Evolutionary conservation across 2,113 vertebrate species (phyloP), one percentile per base, ranked within the genome.

Genomic region (Channa maculata): DNA sequence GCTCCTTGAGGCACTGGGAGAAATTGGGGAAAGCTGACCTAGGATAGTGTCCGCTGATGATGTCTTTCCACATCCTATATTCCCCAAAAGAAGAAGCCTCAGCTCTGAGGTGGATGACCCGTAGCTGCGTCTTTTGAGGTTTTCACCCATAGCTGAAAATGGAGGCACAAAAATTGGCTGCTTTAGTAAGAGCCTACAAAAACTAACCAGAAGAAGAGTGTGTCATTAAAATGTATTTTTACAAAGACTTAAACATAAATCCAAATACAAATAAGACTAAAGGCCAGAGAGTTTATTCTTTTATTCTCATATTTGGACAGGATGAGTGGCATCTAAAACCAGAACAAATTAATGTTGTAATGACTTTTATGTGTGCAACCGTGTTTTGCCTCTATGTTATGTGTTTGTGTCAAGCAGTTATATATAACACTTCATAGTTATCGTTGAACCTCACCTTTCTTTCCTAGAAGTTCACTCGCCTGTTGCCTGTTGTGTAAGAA

Each of bases 31-130:
- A 43, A 51, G 63, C 49, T 90, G 82, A 13, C 72, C 75, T 73
- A 95, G 82, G 65, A 95, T 90, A 0, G 90, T 95, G 91, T 94
- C 90, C 1, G 74, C 89, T 2, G 94, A 89, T 3, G 90, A 74
- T 0, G 92, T 94, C 85, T 95, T 95, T 6, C 94, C 94, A 61
- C 94, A 95, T 39, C 92, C 90, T 0, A 95, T 91, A 87, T 89
- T 93, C 5, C 94, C 94, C 61, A 95, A 38, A 45, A 95, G 89
- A 46, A 94, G 2, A 14, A 95, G 58, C 15, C 89, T 89, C 15
- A 94, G 68, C 41, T 94, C 93, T 0, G 66, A 57, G 38, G 45
- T 0, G 0, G 54, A 79, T 36, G 80, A 81, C 4, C 61, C 60
- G 0, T 14, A 8, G 15, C 5, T 15, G 37, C 34, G 61, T 1